phyloP scores from a whole-genome alignment of 2,888 invertebrate genomes.

The Ptychoptera contaminata region DNA sequence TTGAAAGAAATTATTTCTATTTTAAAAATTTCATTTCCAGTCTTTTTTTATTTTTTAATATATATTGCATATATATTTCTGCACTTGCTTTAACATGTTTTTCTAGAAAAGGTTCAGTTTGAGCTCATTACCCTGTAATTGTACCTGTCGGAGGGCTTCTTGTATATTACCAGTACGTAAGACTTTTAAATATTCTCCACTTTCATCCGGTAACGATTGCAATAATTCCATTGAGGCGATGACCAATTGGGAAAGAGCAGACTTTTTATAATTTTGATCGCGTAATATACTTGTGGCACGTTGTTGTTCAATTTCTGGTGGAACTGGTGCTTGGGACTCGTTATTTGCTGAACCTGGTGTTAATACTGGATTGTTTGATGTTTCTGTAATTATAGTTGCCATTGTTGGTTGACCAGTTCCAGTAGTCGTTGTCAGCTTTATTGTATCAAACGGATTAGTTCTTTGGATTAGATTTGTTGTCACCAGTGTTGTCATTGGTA shows the following conservation, averaged over 20 bases:
- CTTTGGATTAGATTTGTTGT: not conserved
- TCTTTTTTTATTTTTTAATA: no score
- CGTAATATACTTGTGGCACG: conserved; percentile 66
- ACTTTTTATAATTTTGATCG: conserved; percentile 74
- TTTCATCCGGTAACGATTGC: conserved; percentile 42
- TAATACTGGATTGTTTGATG: not conserved
- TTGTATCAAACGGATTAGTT: no score
- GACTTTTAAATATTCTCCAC: conserved; percentile 34
- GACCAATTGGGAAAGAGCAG: conserved; percentile 72
- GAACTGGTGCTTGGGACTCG: conserved; percentile 40
- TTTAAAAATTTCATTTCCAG: no score
- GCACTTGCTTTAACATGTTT: no score
- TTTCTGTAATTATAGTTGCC: not conserved
- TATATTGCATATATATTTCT: no score
- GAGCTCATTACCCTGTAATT: conserved; percentile 30
- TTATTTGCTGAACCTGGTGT: not conserved
- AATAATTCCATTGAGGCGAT: conserved; percentile 70
- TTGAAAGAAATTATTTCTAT: no score
- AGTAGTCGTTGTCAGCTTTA: not conserved
- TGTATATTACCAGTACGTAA: conserved; percentile 31
- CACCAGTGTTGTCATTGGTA: not conserved
- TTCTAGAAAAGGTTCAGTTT: conserved; percentile 29
- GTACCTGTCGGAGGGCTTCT: conserved; percentile 30
- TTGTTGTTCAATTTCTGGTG: conserved; percentile 72
- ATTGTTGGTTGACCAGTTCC: not conserved